Evolutionary conservation across 2,888 invertebrate species (phyloP).

Genomic region (Troilus luridus): DNA sequence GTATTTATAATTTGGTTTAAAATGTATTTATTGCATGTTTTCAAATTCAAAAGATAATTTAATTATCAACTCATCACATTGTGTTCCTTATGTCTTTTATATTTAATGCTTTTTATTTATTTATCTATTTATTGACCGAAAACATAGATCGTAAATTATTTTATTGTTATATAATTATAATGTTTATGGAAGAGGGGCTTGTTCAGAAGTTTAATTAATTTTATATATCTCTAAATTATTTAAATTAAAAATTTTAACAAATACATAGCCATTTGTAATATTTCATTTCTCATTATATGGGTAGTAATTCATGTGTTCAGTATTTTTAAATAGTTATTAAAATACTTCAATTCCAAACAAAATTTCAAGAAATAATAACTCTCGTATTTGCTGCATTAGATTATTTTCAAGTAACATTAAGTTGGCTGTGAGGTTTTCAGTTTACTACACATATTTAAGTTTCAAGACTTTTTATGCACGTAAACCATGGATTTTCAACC

Average conservation of each 20-base stretch:
- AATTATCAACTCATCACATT: not conserved
- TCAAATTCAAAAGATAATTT: not conserved
- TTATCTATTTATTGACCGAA: constrained; percentile 5
- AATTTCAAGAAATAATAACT: not conserved
- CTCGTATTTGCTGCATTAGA: not conserved
- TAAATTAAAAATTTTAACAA: not conserved
- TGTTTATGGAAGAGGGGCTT: not conserved
- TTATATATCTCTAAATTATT: not conserved
- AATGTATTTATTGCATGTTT: not conserved
- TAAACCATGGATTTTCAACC: too few relatives aligned
- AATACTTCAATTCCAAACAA: not conserved
- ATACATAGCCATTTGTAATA: not conserved
- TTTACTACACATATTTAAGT: too few relatives aligned
- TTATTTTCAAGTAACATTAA: not conserved
- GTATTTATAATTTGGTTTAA: not conserved
- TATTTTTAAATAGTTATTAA: not conserved
- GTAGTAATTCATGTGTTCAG: not conserved
- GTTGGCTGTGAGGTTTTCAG: not conserved
- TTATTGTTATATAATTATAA: not conserved
- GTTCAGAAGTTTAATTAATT: not conserved
- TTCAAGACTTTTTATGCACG: too few relatives aligned
- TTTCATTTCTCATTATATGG: not conserved
- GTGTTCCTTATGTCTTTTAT: not conserved
- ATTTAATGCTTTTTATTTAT: not conserved
- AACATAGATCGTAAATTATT: not conserved